These are phyloP conservation scores for Caenorhabditis sp. DNA, from an alignment of 2,888 invertebrate genomes.

Conservation along the genomic window DNA sequence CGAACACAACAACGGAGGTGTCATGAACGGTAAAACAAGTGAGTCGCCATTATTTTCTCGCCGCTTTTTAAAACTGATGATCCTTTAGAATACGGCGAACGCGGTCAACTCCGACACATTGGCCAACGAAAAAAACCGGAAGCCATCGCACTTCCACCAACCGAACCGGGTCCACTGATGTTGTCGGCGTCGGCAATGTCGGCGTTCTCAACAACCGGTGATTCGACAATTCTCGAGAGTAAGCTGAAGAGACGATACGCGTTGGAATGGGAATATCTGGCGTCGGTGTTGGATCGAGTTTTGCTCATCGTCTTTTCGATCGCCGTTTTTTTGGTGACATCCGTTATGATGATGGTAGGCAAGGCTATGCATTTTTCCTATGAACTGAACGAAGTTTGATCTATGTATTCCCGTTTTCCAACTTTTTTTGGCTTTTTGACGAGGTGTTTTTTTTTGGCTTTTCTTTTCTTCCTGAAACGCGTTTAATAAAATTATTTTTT, in stretches of 20 bases:
- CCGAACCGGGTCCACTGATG: constrained; percentile 41
- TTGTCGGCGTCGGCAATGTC: constrained; percentile 43
- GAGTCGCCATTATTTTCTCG: not conserved
- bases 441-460: constrained; percentile 4
- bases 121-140: constrained; percentile 13
- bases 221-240: constrained; percentile 43
- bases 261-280: constrained; percentile 66
- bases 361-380: constrained; percentile 69
- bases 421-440: not conserved
- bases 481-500: not conserved
- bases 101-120: constrained; percentile 26
- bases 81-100: constrained; percentile 20
- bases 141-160: constrained; percentile 16
- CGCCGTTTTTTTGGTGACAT: constrained; percentile 64
- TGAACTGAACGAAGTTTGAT: constrained; percentile 25
- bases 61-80: too few relatives aligned
- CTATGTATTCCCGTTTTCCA: not conserved
- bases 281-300: constrained; percentile 63
- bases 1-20: not conserved
- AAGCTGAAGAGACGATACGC: constrained; percentile 62
- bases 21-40: constrained; percentile 14
- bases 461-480: constrained; percentile 1
- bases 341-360: constrained; percentile 67
- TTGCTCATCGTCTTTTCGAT: constrained; percentile 63
- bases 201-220: constrained; percentile 37